Evolutionary conservation across 2,888 invertebrate genomes (phyloP).

Genomic region (Acanthopleura granulata): DNA sequence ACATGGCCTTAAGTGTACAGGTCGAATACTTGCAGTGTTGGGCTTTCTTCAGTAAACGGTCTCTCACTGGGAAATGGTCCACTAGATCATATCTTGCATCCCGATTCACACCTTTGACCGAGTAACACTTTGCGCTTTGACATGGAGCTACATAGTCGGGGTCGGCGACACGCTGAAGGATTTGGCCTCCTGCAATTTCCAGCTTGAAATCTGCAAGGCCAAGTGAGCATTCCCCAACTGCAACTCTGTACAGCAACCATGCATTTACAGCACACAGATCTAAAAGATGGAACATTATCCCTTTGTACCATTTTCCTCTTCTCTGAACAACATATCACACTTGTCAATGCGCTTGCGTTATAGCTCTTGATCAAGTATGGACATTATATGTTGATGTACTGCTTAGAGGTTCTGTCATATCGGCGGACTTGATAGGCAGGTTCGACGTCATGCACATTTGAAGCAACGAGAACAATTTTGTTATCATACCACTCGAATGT

Average conservation of each 20-base stretch:
- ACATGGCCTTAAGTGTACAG: neutral
- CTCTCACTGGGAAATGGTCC: neutral
- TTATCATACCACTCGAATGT: conserved; percentile 21
- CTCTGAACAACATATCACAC: conserved; percentile 12
- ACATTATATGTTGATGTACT: conserved; percentile 5
- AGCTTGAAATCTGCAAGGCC: neutral
- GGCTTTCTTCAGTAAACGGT: conserved; percentile 2
- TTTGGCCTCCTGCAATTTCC: neutral
- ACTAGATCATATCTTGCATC: conserved; percentile 1
- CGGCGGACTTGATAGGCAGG: conserved; percentile 20
- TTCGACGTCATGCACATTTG: neutral
- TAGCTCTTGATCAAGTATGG: conserved; percentile 15
- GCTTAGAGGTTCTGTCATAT: conserved; percentile 18
- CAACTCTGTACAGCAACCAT: conserved; percentile 21
- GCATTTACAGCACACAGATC: conserved; percentile 25
- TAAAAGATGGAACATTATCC: conserved; percentile 24
- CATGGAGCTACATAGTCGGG: neutral
- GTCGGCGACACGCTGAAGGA: neutral
- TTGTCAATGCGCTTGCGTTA: conserved; percentile 19
- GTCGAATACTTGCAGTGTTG: neutral
- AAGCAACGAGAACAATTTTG: conserved; percentile 18
- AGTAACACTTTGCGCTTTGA: neutral
- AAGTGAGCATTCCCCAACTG: neutral
- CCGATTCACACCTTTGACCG: neutral
- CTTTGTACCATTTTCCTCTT: conserved; percentile 29